Percentiles rank a stretch among this genome's conserved stretches.
Conservation (phyloP, 2,797 vertebrate genomes). For the Sebastes jordani region DNA sequence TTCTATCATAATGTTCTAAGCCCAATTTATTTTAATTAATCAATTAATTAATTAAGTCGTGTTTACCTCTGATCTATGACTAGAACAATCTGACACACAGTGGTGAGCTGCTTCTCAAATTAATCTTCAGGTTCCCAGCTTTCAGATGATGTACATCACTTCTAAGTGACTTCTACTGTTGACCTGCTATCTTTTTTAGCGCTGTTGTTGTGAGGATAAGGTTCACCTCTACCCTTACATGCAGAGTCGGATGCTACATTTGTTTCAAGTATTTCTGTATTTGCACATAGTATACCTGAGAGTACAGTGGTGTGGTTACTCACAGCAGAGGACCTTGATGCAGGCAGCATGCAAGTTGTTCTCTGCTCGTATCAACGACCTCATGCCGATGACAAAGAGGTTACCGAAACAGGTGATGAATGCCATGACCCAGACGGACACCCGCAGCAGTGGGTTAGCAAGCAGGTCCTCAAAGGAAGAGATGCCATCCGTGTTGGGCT, state of each 20-base stretch:
- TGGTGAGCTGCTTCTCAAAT: too few species aligned
- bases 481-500: constrained; percentile 88
- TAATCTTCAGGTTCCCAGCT: too few species aligned
- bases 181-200: too few species aligned
- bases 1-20: too few species aligned
- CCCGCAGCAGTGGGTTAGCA: constrained; percentile 85
- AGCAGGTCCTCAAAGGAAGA: constrained; percentile 90
- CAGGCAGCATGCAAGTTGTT: constrained; percentile 86
- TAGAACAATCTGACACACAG: too few species aligned
- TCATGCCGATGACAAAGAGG: constrained; percentile 89
- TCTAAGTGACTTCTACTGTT: too few species aligned
- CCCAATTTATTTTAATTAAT: too few species aligned
- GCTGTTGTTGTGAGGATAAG: background rate
- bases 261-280: background rate
- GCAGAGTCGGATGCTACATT: background rate
- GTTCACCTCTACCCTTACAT: background rate
- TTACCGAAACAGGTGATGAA: constrained; percentile 90
- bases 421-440: constrained; percentile 90
- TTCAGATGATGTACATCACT: too few species aligned
- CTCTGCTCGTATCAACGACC: constrained; percentile 87
- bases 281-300: background rate
- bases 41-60: background rate
- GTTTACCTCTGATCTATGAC: background rate
- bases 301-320: constrained; percentile 58
- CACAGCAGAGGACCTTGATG: constrained; percentile 91